phyloP scores from a whole-genome alignment of 2,113 vertebrate genomes.

The Chionomys nivalis region DNA sequence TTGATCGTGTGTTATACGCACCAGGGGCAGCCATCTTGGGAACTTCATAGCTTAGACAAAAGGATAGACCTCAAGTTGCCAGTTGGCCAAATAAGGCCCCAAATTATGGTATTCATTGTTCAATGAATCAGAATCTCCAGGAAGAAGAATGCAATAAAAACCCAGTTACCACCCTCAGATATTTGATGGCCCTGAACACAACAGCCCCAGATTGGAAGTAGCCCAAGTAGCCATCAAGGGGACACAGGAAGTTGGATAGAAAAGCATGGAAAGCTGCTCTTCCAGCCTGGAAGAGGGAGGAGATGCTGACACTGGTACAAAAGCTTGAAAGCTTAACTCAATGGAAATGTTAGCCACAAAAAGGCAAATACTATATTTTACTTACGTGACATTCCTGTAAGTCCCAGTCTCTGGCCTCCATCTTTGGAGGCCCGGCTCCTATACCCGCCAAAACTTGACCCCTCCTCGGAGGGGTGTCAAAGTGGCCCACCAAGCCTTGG shows the following conservation, averaged over 20 bases:
- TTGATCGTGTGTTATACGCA: background rate
- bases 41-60: background rate
- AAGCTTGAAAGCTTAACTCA: background rate
- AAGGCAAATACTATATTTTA: background rate
- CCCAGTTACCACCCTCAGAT: background rate
- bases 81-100: background rate
- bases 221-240: background rate
- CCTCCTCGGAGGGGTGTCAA: too few species aligned
- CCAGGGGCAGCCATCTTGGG: background rate
- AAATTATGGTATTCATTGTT: background rate
- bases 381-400: background rate
- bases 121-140: background rate
- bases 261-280: background rate
- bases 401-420: too few species aligned
- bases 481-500: too few species aligned
- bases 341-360: background rate
- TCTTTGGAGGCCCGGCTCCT: too few species aligned
- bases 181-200: background rate
- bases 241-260: background rate
- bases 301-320: background rate
- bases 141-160: constrained; percentile 21
- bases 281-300: background rate
- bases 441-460: too few species aligned
- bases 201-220: background rate
- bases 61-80: background rate